Evolutionary conservation across 2,113 vertebrate species (phyloP), one percentile per base, ranked within the genome.

Genomic region (Cheirogaleus medius): DNA sequence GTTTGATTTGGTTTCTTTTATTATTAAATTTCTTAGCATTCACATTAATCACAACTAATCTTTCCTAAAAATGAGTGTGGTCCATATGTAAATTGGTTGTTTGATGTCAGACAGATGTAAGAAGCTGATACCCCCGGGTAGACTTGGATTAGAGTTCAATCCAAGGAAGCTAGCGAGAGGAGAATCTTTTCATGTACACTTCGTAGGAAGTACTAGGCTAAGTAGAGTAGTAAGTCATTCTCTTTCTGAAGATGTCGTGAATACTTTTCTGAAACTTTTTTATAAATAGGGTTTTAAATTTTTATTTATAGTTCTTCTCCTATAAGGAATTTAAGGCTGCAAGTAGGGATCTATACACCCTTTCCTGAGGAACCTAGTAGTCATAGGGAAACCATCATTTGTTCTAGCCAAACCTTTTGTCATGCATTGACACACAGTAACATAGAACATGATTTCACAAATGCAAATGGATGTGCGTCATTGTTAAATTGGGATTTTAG

Each of bases 191-290:
- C 23, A 42, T 14, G 3, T 34, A 0, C 8, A 17, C 60, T 6
- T 47, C 12, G 3, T 7, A 23, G 49, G n/a, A 78, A 18, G 15
- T 27, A 20, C 37, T 23, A 25, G 42, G 8, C 47, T 76, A 42
- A 25, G 5, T 11, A 68, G 64, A 66, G 39, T 44, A 78, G 54
- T 56, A 56, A 95, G 56, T 76, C n/a, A n/a, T 71, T 56, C 54
- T 54, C 13, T 78, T 78, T 93, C 42, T 73, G 23, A 90, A 87
- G 56, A 54, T 23, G 2, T 69, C 85, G 23, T 29, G 89, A 54
- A n/a, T 80, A 27, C 58, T 87, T 96, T 87, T 87, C 83, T 73
- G 69, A 60, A 85, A 77, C 44, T 74, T 47, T 89, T 86, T 89
- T 86, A 66, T 20, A 86, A 73, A 52, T 58, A 88, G 47, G 29